These are phyloP conservation scores for Hemitrygon akajei DNA, from an alignment of 2,797 vertebrate genomes.

Conservation along the genomic window DNA sequence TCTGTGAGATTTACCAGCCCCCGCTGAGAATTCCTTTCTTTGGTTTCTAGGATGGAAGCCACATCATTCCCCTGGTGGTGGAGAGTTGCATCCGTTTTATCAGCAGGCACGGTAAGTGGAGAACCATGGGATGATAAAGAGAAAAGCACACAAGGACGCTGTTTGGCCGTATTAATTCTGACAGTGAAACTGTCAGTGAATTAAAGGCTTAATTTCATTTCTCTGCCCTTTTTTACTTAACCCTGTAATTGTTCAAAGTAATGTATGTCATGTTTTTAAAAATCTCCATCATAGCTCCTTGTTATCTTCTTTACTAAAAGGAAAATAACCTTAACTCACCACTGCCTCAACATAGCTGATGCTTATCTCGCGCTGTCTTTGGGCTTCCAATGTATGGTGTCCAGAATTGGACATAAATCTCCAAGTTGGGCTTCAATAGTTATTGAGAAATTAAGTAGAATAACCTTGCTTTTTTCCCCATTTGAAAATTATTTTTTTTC, in stretches of 20 bases:
- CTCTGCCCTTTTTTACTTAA: background rate
- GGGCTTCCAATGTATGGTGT: background rate
- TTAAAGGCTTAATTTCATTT: no score
- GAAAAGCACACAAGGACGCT: background rate
- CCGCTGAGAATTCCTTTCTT: slow-evolving; percentile 6
- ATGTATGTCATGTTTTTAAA: background rate
- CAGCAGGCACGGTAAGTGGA: slow-evolving; percentile 80
- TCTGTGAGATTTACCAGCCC: background rate
- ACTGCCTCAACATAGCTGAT: background rate
- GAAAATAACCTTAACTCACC: background rate
- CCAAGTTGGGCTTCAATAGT: background rate
- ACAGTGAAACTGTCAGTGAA: background rate
- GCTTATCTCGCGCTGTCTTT: background rate
- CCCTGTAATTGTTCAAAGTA: no score
- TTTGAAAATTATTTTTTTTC: no score
- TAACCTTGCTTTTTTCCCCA: no score
- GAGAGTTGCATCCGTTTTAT: slow-evolving; percentile 98
- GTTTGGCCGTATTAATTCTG: background rate
- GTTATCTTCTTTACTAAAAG: background rate
- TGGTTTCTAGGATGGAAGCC: slow-evolving; percentile 70
- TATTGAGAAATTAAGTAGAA: no score
- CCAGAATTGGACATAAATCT: background rate
- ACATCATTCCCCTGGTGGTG: slow-evolving; percentile 88
- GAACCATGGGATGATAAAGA: no score
- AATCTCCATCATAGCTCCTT: background rate